A percentile compares a stretch with the other conserved stretches of the same genome.
Conservation (phyloP, 2,113 vertebrate genomes). For the Montifringilla adamsi region DNA sequence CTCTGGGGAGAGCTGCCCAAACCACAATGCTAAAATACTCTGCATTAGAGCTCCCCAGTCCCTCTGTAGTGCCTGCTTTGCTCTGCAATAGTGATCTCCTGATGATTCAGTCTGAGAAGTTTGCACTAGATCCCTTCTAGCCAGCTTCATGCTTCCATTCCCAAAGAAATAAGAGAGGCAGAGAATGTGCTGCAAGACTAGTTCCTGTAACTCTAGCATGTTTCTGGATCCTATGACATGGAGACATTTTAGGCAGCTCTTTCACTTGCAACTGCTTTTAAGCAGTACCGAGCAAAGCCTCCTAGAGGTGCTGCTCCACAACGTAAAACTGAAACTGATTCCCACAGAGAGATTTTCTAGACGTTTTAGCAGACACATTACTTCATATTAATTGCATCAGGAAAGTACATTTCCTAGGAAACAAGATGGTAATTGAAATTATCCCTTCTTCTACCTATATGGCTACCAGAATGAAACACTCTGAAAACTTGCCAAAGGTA, state of each 20-base stretch:
- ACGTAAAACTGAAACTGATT: not conserved
- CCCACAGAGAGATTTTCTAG: not conserved
- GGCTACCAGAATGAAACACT: not conserved
- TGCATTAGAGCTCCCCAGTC: not conserved
- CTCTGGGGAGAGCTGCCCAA: not conserved
- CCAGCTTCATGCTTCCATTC: not conserved
- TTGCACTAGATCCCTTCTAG: not conserved
- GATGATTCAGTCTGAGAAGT: not conserved
- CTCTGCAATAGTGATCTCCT: not conserved
- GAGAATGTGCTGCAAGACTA: not conserved
- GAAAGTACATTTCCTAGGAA: not conserved
- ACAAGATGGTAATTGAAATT: not conserved
- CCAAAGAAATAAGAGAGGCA: not conserved
- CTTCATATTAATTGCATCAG: not conserved
- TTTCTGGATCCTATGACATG: not conserved
- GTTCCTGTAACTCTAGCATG: not conserved
- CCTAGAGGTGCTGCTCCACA: slow-evolving; percentile 29
- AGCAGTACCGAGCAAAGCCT: not conserved
- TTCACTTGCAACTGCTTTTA: not conserved
- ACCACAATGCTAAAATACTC: not conserved
- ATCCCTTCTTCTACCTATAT: not conserved
- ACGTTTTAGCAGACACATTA: not conserved
- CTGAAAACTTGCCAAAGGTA: not conserved
- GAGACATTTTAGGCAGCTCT: not conserved
- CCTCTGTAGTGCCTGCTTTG: not conserved